These are phyloP conservation scores for Eunapius fragilis DNA, from an alignment of 37 sponge, comb jelly and placozoan genomes.

Conservation along the genomic window DNA sequence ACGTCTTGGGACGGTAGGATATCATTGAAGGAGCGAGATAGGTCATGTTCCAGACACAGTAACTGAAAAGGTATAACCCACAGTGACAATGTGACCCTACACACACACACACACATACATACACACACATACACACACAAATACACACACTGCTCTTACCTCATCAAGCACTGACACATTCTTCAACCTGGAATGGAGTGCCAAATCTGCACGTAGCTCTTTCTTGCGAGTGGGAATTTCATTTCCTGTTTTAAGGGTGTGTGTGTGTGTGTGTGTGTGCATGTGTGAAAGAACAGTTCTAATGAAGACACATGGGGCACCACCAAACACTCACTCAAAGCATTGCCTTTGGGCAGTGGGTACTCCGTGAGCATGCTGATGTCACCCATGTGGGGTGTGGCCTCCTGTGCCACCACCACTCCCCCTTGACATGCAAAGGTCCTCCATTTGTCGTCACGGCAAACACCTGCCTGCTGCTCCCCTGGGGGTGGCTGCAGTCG, in stretches of 20 bases:
- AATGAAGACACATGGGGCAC: no score
- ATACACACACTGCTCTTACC: background rate
- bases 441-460: background rate
- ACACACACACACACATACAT: no score
- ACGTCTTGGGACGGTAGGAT: background rate
- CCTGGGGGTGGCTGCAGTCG: background rate
- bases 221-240: background rate
- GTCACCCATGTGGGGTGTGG: no score
- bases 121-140: no score
- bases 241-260: background rate
- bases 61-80: background rate
- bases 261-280: no score
- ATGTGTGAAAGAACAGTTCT: no score
- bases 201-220: background rate
- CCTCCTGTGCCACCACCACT: background rate
- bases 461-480: background rate
- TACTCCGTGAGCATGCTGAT: background rate
- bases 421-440: background rate
- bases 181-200: background rate
- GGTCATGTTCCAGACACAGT: conserved; percentile 3
- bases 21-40: background rate
- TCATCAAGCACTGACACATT: background rate
- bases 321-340: background rate
- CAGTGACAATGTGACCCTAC: background rate
- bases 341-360: background rate